phyloP scores from a whole-genome alignment of 2,888 invertebrate genomes.

The Amitus sp. region DNA sequence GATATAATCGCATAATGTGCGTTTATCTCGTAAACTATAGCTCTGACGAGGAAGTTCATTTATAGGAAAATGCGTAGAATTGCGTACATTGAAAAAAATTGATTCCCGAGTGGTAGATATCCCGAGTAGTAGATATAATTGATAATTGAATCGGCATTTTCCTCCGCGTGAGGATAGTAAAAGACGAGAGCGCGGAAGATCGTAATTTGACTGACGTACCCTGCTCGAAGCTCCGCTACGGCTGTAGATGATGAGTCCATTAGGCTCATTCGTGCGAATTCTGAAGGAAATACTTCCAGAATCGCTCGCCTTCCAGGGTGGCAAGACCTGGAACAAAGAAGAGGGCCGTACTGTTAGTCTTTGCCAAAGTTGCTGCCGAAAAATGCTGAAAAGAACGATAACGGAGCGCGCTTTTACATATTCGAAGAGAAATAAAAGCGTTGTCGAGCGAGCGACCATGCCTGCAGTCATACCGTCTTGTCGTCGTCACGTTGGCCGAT shows the following conservation, averaged over 20 bases:
- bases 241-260: constrained; percentile 93
- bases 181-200: no score
- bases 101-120: no score
- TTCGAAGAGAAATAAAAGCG: constrained; percentile 32
- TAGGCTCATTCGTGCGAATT: constrained; percentile 94
- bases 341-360: constrained; percentile 28
- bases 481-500: constrained; percentile 10
- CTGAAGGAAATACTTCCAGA: constrained; percentile 92
- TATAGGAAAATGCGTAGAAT: no score
- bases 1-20: no score
- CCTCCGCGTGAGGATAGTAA: no score
- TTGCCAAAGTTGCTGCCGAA: constrained; percentile 31
- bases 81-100: no score
- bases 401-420: constrained; percentile 36
- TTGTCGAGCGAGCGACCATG: constrained; percentile 31
- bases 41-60: no score
- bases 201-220: constrained; percentile 52
- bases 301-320: constrained; percentile 91
- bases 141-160: no score
- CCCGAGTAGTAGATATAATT: no score
- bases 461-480: constrained; percentile 35
- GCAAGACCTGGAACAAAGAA: constrained; percentile 76
- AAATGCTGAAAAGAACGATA: constrained; percentile 23
- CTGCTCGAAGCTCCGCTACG: constrained; percentile 71
- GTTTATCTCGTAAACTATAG: no score